Evolutionary conservation across 2,113 vertebrate genomes (phyloP).

Genomic region (Notarius lentiginosus): DNA sequence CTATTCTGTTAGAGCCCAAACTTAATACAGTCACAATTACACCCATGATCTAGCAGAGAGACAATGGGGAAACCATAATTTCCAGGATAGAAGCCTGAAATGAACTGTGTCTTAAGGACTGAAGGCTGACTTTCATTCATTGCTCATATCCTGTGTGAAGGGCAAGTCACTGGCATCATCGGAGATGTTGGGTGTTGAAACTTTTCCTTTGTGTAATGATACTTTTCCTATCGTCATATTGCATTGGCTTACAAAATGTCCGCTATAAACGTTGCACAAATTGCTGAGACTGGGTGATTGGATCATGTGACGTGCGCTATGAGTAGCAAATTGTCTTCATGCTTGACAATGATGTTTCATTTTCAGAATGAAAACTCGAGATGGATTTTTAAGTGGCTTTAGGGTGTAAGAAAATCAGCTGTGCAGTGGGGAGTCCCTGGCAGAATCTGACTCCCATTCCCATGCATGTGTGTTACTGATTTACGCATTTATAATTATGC

Average conservation of each 20-base stretch:
- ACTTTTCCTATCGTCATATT: not conserved
- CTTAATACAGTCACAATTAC: not conserved
- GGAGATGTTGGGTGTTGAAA: not conserved
- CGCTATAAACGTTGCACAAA: not conserved
- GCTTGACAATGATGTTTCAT: not conserved
- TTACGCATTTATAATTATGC: not conserved
- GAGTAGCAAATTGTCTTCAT: not conserved
- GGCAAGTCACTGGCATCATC: not conserved
- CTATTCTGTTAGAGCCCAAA: not conserved
- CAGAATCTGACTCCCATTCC: not conserved
- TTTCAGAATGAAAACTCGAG: not conserved
- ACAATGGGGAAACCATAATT: not conserved
- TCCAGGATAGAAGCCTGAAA: not conserved
- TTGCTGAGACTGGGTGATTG: not conserved
- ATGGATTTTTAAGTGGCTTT: not conserved
- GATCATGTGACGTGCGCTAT: not conserved
- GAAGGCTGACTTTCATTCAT: not conserved
- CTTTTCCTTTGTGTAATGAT: not conserved
- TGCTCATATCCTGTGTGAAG: conserved; percentile 9
- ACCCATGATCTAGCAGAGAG: not conserved
- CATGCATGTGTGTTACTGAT: not conserved
- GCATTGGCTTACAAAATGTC: not conserved
- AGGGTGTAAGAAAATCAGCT: not conserved
- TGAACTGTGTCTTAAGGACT: not conserved
- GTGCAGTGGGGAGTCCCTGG: not conserved